phyloP scores from a whole-genome alignment of 2,888 invertebrate genomes.

The Tridacna crocea region DNA sequence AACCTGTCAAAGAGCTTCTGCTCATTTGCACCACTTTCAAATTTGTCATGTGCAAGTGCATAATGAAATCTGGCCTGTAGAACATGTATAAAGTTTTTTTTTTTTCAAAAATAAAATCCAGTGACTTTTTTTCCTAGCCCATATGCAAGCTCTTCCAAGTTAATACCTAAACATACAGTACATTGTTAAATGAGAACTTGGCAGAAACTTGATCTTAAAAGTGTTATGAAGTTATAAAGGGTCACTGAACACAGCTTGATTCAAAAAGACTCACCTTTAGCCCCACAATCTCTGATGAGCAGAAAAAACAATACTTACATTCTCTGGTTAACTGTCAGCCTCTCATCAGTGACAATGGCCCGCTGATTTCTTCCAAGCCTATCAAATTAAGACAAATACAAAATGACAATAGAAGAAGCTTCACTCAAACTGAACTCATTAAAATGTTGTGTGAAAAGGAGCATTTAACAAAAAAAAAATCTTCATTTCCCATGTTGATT shows the following conservation, averaged over 20 bases:
- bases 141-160: not conserved
- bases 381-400: conserved; percentile 12
- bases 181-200: not conserved
- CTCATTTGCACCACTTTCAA: too few species aligned
- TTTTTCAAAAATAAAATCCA: too few species aligned
- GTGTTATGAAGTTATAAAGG: not conserved
- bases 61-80: too few species aligned
- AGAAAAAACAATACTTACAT: conserved; percentile 39
- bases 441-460: not conserved
- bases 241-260: not conserved
- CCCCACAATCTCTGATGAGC: not conserved
- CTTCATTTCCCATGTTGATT: not conserved
- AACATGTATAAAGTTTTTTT: too few species aligned
- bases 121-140: too few species aligned
- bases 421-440: not conserved
- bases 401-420: not conserved
- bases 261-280: not conserved
- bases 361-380: conserved; percentile 47
- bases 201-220: not conserved
- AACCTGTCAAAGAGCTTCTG: too few species aligned
- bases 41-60: too few species aligned
- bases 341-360: conserved; percentile 41
- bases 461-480: not conserved
- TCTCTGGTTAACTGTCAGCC: conserved; percentile 48
- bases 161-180: not conserved